Percentiles rank a stretch among this genome's conserved stretches.
phyloP scores from a whole-genome alignment of 2,113 vertebrate species.

The Prolemur simus region DNA sequence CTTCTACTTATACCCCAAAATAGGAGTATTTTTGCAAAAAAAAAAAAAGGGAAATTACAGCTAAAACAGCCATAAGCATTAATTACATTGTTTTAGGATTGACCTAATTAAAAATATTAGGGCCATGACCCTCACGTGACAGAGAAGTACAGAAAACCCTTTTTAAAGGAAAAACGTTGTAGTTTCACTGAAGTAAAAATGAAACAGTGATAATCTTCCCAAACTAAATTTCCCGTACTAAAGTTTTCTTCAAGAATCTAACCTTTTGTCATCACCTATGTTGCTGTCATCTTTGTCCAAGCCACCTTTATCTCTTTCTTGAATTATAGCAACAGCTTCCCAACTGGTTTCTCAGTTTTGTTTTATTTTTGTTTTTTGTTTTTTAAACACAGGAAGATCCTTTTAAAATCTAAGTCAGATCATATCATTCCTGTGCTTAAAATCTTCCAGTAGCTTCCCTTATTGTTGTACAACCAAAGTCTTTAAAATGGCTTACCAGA shows the following conservation, averaged over 20 bases:
- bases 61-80: neutral
- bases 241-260: constrained; percentile 34
- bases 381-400: neutral
- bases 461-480: neutral
- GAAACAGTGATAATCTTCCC: neutral
- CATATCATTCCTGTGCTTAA: neutral
- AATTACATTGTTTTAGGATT: neutral
- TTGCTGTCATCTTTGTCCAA: neutral
- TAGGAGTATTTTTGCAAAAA: neutral
- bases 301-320: neutral
- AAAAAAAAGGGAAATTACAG: neutral
- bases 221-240: neutral
- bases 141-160: neutral
- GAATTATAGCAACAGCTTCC: neutral
- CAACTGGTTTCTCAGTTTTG: neutral
- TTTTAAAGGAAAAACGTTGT: neutral
- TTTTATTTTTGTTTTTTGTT: neutral
- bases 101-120: neutral
- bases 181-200: neutral
- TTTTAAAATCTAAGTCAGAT: constrained; percentile 24
- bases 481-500: neutral
- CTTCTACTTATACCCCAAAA: neutral
- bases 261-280: neutral
- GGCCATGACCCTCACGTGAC: neutral
- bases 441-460: neutral